Conservation (phyloP, 1,140 invertebrate species). For the Anoplolepis gracilipes region DNA sequence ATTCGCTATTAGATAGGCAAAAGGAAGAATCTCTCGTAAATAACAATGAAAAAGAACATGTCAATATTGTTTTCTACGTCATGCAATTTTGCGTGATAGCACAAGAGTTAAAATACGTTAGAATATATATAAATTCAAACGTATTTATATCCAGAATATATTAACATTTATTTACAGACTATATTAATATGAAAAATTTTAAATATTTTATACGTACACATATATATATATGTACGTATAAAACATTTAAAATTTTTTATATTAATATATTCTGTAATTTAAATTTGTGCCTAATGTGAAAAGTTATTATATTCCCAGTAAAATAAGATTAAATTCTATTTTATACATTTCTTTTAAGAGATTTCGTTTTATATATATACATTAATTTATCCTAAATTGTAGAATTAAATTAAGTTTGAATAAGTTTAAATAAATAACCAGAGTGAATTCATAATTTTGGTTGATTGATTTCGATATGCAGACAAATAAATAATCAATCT, state of each 20-base stretch:
- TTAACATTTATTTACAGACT: too few species aligned
- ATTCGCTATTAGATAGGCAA: neutral
- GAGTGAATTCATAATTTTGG: neutral
- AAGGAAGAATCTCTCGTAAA: constrained; percentile 18
- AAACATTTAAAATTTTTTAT: neutral
- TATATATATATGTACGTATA: too few species aligned
- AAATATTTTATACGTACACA: too few species aligned
- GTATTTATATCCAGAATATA: too few species aligned
- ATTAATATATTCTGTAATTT: neutral
- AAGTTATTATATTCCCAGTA: neutral
- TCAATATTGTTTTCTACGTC: constrained; percentile 1
- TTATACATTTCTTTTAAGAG: neutral
- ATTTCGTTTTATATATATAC: neutral
- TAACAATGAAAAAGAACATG: constrained; percentile 1
- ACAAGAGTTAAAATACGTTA: neutral
- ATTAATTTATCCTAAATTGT: neutral
- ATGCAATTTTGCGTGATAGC: neutral
- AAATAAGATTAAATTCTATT: neutral
- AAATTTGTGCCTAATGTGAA: neutral
- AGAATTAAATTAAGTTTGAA: neutral
- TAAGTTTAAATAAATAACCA: neutral
- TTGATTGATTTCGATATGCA: constrained; percentile 21
- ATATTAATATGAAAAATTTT: too few species aligned
- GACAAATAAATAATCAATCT: constrained; percentile 19
- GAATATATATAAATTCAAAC: too few species aligned